phyloP scores from a whole-genome alignment of 2,888 invertebrate genomes.

The Leptopilina myrica region DNA sequence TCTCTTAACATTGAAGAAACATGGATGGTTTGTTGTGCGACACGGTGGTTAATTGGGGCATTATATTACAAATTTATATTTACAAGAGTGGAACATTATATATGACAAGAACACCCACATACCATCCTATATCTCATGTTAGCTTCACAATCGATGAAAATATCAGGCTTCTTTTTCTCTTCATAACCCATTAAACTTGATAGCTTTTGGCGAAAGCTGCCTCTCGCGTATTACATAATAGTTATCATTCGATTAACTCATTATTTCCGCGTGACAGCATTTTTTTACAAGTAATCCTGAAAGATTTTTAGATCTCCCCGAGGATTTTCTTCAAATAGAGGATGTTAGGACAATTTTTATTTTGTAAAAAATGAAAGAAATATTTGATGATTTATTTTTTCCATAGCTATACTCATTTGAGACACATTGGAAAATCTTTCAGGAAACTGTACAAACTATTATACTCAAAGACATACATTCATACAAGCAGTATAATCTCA shows the following conservation, averaged over 20 bases:
- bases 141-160: neutral
- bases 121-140: neutral
- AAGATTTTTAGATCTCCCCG: too few species aligned
- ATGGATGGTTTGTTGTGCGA: too few species aligned
- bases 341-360: too few species aligned
- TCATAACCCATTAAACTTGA: neutral
- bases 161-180: neutral
- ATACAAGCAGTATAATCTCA: neutral
- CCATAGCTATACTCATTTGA: neutral
- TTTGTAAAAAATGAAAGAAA: neutral
- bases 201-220: neutral
- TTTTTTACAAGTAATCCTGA: too few species aligned
- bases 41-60: too few species aligned
- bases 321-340: too few species aligned
- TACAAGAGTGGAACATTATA: conserved; percentile 5
- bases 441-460: conserved; percentile 1
- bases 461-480: too few species aligned
- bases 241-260: conserved; percentile 5
- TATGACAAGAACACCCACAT: conserved; percentile 5
- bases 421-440: neutral
- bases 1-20: neutral
- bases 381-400: conserved; percentile 8
- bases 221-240: neutral
- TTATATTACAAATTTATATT: neutral
- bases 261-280: neutral